These are phyloP conservation scores for Elachura formosa DNA, from an alignment of 2,113 vertebrate species.

Conservation along the genomic window DNA sequence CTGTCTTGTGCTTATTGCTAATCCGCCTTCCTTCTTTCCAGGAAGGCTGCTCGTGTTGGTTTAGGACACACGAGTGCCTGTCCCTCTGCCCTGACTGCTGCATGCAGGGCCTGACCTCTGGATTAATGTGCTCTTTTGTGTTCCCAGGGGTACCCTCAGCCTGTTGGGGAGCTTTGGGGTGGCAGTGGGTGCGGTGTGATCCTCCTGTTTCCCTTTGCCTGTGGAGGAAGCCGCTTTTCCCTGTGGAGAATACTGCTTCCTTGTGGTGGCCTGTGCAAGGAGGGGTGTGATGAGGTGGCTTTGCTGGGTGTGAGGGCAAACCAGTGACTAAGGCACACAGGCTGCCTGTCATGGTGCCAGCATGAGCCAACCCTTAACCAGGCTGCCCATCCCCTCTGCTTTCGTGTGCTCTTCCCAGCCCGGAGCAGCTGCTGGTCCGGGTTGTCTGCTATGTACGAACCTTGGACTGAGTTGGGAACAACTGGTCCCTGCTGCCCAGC, in stretches of 20 bases:
- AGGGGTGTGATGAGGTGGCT: not conserved
- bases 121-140: not conserved
- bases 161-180: not conserved
- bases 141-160: rapidly evolving
- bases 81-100: not conserved
- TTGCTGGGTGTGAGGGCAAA: not conserved
- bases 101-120: rapidly evolving
- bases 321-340: not conserved
- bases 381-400: not conserved
- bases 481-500: not conserved
- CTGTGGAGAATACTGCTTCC: not conserved
- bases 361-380: not conserved
- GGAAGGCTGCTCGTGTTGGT: not conserved
- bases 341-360: not conserved
- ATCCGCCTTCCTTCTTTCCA: not conserved
- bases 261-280: not conserved
- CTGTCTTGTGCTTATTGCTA: slow-evolving; percentile 37
- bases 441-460: rapidly evolving
- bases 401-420: not conserved
- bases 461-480: not conserved
- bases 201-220: rapidly evolving
- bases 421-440: rapidly evolving
- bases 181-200: rapidly evolving
- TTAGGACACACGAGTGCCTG: not conserved
- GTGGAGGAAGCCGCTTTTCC: not conserved